A percentile compares a stretch with the other conserved stretches of the same genome.
These are phyloP conservation scores for Tetragonula carbonaria DNA, from an alignment of 2,888 invertebrate genomes.

Conservation along the genomic window DNA sequence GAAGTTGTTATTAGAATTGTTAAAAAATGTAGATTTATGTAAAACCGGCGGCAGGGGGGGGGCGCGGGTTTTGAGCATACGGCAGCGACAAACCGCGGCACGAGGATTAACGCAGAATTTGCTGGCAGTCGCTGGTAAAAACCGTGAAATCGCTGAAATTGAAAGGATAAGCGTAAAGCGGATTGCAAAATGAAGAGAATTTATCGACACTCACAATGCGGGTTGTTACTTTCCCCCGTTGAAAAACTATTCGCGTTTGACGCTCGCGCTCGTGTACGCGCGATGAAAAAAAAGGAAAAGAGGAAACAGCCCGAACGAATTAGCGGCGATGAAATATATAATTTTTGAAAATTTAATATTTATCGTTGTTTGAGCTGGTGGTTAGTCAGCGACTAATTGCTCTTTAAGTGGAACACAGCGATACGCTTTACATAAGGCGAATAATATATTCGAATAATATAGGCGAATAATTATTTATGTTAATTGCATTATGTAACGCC, in stretches of 20 bases:
- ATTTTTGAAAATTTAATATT: not conserved
- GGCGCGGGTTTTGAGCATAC: not conserved
- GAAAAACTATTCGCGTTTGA: not conserved
- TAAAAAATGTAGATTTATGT: constrained; percentile 7
- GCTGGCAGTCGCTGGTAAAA: constrained; percentile 1
- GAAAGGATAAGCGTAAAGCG: constrained; percentile 41
- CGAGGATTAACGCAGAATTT: constrained; percentile 8
- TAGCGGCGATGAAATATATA: constrained; percentile 10
- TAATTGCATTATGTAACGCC: constrained; percentile 16
- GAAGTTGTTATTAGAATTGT: not conserved
- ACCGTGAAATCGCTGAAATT: constrained; percentile 39
- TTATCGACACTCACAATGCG: constrained; percentile 39
- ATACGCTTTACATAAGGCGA: not conserved
- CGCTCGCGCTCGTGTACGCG: not conserved
- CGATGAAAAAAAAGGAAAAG: constrained; percentile 18
- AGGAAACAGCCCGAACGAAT: constrained; percentile 17
- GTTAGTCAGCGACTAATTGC: constrained; percentile 1
- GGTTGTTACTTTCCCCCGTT: constrained; percentile 34
- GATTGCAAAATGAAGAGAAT: constrained; percentile 43
- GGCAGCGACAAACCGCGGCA: not conserved
- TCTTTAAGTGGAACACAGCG: not conserved
- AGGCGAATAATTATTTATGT: constrained; percentile 3
- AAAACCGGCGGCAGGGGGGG: not conserved
- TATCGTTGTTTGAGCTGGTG: no score
- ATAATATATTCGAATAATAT: not conserved